Conservation (phyloP, 2,888 invertebrate species). For the Micropterix aruncella region DNA sequence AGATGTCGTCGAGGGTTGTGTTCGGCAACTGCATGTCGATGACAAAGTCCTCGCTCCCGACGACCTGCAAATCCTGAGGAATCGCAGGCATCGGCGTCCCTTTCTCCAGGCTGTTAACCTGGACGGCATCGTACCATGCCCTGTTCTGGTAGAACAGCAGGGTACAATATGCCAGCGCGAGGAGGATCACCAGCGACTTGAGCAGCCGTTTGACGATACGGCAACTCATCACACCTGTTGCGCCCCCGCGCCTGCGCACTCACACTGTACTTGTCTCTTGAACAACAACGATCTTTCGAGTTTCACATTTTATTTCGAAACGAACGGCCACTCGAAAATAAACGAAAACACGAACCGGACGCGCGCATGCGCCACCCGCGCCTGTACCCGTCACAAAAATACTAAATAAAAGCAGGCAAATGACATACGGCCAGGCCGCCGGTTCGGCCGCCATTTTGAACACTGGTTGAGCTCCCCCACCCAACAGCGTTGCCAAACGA, state of each 20-base stretch:
- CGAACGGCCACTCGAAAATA: background rate
- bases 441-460: background rate
- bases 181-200: slow-evolving; percentile 35
- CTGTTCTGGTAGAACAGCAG: slow-evolving; percentile 46
- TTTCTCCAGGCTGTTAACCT: slow-evolving; percentile 32
- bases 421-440: background rate
- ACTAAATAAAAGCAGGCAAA: background rate
- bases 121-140: slow-evolving; percentile 19
- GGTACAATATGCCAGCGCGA: slow-evolving; percentile 44
- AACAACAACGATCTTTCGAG: too few relatives aligned
- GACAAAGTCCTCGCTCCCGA: slow-evolving; percentile 13
- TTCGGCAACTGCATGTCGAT: slow-evolving; percentile 42
- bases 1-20: slow-evolving; percentile 71
- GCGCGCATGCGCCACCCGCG: background rate
- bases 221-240: slow-evolving; percentile 30
- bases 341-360: background rate
- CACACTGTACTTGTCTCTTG: too few relatives aligned
- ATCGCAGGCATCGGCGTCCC: slow-evolving; percentile 30
- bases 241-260: slow-evolving; percentile 15
- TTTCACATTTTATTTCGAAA: background rate
- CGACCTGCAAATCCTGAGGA: slow-evolving; percentile 17
- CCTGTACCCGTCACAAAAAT: background rate
- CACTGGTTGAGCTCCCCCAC: background rate
- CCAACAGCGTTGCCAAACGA: background rate
- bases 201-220: slow-evolving; percentile 22